Base-by-base conservation (phyloP, 2,113 vertebrate genomes). In the Coregonus clupeaformis region DNA sequence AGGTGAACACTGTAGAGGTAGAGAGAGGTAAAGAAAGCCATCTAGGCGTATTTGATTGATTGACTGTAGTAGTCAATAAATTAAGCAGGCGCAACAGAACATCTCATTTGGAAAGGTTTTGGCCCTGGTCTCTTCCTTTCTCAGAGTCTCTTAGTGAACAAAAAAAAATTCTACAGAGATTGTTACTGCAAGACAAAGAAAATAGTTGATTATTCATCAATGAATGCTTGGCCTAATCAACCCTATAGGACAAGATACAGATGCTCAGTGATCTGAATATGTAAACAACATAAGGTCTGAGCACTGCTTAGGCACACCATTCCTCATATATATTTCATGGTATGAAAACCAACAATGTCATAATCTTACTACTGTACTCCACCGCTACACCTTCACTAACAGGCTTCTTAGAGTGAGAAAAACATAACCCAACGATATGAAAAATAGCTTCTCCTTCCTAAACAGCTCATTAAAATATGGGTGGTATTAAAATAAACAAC, bases 401-500 rank as follows among this genome's bases (percentile, higher is more conserved):
- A 36, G 27, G 18, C 29, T 20, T 12, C 6, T 13, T 30, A 27
- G 18, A 30, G 49, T 30, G 52, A 27, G 6, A 25, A 9, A 70
- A 70, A 60, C 57, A 11, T 7, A 18, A 32, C 7, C 3, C 47
- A 20, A 42, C 69, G 20, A 16, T 55, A 55, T 30, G 49, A 47
- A 70, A 45, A 70, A 72, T 22, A 45, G 32, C 30, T 57, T 42
- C 71, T 27, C 25, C 9, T 22, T 59, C 24, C 18, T 71, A 42
- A 30, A 63, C 30, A 72, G 36, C 6, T 62, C n/a, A 62, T 72
- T 62, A 42, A 72, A 72, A 63, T 20, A 25, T 70, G 9, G 36
- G 29, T 5, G 30, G 5, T 62, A 62, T 63, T 52, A 62, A 36
- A 42, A 72, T 42, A 63, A 72, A 60, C 6, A 36, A 42, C 11